A percentile compares a stretch with the other conserved stretches of the same genome.
phyloP scores from a whole-genome alignment of 2,888 invertebrate genomes.

The Plusia festucae region DNA sequence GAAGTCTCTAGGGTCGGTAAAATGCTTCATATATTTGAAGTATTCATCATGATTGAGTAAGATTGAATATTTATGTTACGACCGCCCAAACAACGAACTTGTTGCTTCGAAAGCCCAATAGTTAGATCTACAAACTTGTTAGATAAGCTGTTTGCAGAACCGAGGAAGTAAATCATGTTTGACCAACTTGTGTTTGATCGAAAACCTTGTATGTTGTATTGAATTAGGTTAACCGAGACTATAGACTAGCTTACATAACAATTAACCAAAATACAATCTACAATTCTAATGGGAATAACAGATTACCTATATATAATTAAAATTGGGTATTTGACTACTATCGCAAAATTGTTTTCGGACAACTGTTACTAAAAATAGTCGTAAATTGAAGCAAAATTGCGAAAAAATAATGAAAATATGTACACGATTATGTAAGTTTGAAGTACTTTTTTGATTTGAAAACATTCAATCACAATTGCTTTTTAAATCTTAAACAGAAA shows the following conservation, averaged over 20 bases:
- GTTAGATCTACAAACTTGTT: constrained; percentile 5
- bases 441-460: too few relatives aligned
- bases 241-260: too few relatives aligned
- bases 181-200: constrained; percentile 7
- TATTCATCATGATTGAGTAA: background rate
- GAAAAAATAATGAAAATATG: too few relatives aligned
- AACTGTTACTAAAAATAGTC: too few relatives aligned
- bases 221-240: background rate
- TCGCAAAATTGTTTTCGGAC: too few relatives aligned
- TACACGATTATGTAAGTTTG: too few relatives aligned
- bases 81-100: background rate
- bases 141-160: background rate
- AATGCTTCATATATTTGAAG: constrained; percentile 4
- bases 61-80: constrained; percentile 8
- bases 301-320: too few relatives aligned
- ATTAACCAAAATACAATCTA: too few relatives aligned
- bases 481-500: background rate
- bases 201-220: background rate
- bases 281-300: too few relatives aligned
- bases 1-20: constrained; percentile 9
- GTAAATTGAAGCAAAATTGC: too few relatives aligned
- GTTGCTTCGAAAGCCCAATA: background rate
- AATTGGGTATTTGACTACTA: too few relatives aligned
- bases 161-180: background rate
- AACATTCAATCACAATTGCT: too few relatives aligned